Percentiles rank a stretch among this genome's conserved stretches.
Evolutionary conservation across 2,888 invertebrate species (phyloP).

Genomic region (Kuschelorhynchus macadamiae): DNA sequence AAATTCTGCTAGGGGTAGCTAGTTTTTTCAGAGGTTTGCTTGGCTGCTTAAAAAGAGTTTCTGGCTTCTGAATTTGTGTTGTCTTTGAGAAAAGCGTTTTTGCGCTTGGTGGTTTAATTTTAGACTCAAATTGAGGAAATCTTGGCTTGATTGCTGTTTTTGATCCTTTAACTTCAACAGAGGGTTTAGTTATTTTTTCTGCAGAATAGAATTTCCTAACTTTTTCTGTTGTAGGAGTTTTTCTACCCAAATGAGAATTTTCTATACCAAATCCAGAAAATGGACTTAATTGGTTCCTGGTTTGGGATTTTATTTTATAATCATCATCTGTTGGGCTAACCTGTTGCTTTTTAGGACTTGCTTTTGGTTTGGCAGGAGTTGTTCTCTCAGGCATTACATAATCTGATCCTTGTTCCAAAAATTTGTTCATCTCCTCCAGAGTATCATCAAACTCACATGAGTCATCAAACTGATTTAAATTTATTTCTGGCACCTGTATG

Average conservation of each 20-base stretch:
- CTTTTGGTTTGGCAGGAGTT: background rate
- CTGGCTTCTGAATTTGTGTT: background rate
- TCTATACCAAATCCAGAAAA: slow-evolving; percentile 12
- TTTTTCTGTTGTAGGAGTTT: slow-evolving; percentile 12
- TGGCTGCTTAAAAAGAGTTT: slow-evolving; percentile 21
- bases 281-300: background rate
- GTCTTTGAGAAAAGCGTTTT: slow-evolving; percentile 12
- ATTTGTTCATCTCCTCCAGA: slow-evolving; percentile 39
- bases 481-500: slow-evolving; percentile 15
- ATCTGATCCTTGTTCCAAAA: slow-evolving; percentile 22
- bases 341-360: background rate
- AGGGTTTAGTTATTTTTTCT: slow-evolving; percentile 21
- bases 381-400: background rate
- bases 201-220: slow-evolving; percentile 20
- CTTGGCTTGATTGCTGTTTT: slow-evolving; percentile 14
- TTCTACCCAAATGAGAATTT: background rate
- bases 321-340: background rate
- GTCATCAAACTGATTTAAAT: slow-evolving; percentile 22
- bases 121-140: background rate
- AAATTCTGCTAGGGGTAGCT: slow-evolving; percentile 21
- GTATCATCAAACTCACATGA: slow-evolving; percentile 37
- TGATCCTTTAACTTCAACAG: background rate
- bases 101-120: slow-evolving; percentile 10
- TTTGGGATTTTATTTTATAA: background rate
- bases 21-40: slow-evolving; percentile 18